These are phyloP conservation scores for Dendropsophus ebraccatus DNA, from an alignment of 2,113 vertebrate species.

Conservation along the genomic window DNA sequence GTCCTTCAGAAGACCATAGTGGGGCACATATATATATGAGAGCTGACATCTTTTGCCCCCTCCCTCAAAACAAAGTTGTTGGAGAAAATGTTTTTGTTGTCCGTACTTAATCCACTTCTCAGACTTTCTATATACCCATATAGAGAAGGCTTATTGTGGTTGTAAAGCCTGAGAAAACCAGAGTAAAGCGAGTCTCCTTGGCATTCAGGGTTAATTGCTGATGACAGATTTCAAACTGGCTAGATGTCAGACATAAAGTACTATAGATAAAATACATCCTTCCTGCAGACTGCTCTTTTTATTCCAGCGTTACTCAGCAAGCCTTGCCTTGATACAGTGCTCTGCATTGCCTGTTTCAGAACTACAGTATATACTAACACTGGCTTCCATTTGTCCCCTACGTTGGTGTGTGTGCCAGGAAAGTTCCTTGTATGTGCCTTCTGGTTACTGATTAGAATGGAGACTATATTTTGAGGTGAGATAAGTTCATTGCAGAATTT, in stretches of 20 bases:
- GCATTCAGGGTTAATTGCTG: slow-evolving; percentile 8
- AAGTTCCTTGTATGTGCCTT: too few relatives aligned
- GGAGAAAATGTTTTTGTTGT: background rate
- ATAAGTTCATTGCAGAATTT: too few relatives aligned
- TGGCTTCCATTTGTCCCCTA: too few relatives aligned
- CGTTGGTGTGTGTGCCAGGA: too few relatives aligned
- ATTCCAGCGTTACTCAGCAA: background rate
- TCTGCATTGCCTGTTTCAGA: background rate
- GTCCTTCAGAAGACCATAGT: too few relatives aligned
- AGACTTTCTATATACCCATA: background rate
- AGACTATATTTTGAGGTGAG: too few relatives aligned
- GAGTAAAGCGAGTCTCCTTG: background rate
- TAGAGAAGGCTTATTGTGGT: background rate
- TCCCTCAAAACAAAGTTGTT: background rate
- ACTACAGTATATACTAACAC: too few relatives aligned
- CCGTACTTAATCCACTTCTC: too few relatives aligned
- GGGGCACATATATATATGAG: background rate
- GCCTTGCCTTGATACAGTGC: background rate
- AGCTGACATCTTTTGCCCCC: background rate
- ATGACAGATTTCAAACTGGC: slow-evolving; percentile 4
- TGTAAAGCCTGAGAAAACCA: background rate
- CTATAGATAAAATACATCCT: slow-evolving; percentile 31
- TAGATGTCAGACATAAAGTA: slow-evolving; percentile 17
- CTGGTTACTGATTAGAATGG: too few relatives aligned
- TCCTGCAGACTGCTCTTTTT: slow-evolving; percentile 29